Evolutionary conservation across 2,113 vertebrate genomes (phyloP).

Genomic region (Neolamprologus kungweensis): DNA sequence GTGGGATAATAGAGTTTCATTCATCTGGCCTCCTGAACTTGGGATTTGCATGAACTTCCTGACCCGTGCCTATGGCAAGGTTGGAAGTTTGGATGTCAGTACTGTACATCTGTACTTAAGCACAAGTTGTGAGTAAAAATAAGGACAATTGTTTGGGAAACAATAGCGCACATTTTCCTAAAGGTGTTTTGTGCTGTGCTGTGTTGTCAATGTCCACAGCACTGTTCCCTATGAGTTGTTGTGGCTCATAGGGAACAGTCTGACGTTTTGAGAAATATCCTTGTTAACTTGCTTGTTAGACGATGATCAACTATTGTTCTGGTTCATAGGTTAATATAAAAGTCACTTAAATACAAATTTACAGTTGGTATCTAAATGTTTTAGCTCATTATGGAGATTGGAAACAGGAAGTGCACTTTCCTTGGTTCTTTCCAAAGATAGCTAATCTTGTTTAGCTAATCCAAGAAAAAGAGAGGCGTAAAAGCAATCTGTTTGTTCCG

Average conservation of each 20-base stretch:
- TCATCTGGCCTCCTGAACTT: conserved; percentile 13
- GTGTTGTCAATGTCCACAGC: neutral
- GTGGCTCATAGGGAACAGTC: neutral
- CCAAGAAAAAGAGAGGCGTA: neutral
- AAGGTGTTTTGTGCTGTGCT: neutral
- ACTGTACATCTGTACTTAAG: neutral
- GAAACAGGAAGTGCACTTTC: neutral
- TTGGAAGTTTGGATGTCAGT: neutral
- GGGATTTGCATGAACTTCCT: conserved; percentile 13
- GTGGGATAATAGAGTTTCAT: conserved; percentile 5
- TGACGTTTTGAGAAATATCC: neutral
- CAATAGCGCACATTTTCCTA: neutral
- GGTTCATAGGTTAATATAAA: neutral
- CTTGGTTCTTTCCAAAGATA: neutral
- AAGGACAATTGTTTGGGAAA: neutral
- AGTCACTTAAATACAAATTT: neutral
- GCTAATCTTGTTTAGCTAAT: neutral
- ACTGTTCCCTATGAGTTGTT: neutral
- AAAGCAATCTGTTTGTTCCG: neutral
- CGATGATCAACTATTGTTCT: neutral
- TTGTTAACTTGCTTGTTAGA: neutral
- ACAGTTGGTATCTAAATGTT: neutral
- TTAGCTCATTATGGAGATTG: neutral
- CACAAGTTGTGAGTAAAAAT: neutral
- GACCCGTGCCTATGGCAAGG: neutral